These are phyloP conservation scores for Oreohelix idahoensis DNA, from an alignment of 1,140 invertebrate genomes.

Conservation along the genomic window DNA sequence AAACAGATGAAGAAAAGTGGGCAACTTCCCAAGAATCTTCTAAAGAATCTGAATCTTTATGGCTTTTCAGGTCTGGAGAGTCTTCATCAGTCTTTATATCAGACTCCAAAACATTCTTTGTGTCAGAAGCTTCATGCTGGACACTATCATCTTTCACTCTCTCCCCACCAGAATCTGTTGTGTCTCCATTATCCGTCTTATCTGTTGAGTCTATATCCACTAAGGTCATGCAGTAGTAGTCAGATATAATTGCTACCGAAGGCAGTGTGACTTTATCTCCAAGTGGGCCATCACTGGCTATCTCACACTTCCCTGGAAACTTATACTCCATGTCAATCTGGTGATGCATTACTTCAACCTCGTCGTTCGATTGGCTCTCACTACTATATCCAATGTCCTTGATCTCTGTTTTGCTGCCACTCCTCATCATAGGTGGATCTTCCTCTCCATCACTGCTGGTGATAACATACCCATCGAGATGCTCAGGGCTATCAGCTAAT, in stretches of 20 bases:
- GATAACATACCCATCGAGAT: conserved; percentile 23
- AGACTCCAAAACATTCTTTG: background rate
- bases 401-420: conserved; percentile 47
- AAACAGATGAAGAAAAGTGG: background rate
- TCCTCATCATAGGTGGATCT: conserved; percentile 34
- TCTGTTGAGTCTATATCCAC: conserved; percentile 51
- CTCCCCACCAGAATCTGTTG: conserved; percentile 30
- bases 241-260: conserved; percentile 13
- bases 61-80: background rate
- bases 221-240: conserved; percentile 49
- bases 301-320: conserved; percentile 46
- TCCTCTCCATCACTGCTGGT: conserved; percentile 52
- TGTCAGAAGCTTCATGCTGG: background rate
- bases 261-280: conserved; percentile 44
- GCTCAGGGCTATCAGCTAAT: background rate
- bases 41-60: background rate
- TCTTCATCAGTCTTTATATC: conserved; percentile 17
- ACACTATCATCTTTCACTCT: background rate
- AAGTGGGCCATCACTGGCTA: conserved; percentile 47
- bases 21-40: conserved; percentile 10
- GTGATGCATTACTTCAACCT: conserved; percentile 53
- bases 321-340: conserved; percentile 50
- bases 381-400: conserved; percentile 72
- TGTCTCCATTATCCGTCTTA: conserved; percentile 45
- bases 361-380: conserved; percentile 71